Evolutionary conservation across 2,888 invertebrate species (phyloP).

Genomic region (Steromphala cineraria): DNA sequence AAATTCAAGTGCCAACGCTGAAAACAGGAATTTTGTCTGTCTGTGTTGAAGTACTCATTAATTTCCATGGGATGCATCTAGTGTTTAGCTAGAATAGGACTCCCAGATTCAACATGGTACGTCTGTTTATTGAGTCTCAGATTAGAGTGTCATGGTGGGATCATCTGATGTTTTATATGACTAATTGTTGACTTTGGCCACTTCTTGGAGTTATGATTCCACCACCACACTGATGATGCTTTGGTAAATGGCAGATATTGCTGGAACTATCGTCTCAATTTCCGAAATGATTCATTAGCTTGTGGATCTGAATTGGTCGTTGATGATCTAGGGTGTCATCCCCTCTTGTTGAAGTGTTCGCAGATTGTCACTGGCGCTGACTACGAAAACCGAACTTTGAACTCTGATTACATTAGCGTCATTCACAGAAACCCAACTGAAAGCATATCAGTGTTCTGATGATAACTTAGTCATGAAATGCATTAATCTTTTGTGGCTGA

Average conservation of each 20-base stretch:
- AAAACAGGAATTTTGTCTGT: no score
- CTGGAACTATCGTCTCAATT: not conserved
- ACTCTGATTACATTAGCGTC: not conserved
- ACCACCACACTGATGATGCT: not conserved
- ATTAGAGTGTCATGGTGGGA: no score
- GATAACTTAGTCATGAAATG: constrained; percentile 10
- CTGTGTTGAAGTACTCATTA: no score
- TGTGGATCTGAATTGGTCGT: not conserved
- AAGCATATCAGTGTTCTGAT: not conserved
- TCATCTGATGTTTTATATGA: not conserved
- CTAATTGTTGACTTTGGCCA: not conserved
- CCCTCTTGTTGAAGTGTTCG: not conserved
- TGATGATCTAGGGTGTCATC: not conserved
- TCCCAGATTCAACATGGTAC: no score
- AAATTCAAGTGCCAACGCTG: no score
- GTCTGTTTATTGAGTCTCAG: no score
- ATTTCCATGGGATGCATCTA: no score
- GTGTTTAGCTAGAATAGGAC: no score
- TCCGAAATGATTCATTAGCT: constrained; percentile 3
- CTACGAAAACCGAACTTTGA: not conserved
- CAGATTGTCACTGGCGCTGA: not conserved
- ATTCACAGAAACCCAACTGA: not conserved
- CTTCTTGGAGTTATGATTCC: not conserved
- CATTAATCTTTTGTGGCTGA: not conserved
- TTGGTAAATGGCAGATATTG: not conserved